Evolutionary conservation across 1,140 invertebrate species (phyloP).

Genomic region (Drosophila setifemur): DNA sequence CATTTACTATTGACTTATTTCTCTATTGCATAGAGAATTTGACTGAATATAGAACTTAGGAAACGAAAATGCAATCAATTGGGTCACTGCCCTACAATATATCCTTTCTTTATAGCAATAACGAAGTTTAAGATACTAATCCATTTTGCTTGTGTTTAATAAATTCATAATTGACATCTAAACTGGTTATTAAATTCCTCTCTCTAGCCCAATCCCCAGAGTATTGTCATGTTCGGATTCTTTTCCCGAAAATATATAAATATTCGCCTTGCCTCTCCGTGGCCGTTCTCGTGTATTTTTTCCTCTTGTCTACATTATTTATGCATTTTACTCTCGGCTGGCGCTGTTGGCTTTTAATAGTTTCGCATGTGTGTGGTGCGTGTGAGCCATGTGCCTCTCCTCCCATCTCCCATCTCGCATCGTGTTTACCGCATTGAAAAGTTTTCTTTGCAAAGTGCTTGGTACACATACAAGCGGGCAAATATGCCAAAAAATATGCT

Average conservation of each 20-base stretch:
- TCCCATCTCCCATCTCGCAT: slow-evolving; percentile 8
- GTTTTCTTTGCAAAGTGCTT: slow-evolving; percentile 80
- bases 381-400: not conserved
- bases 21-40: too few relatives aligned
- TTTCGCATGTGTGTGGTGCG: slow-evolving; percentile 55
- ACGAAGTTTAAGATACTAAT: not conserved
- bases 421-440: slow-evolving; percentile 78
- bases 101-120: too few relatives aligned
- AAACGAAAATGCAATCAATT: too few relatives aligned
- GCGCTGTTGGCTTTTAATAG: slow-evolving; percentile 72
- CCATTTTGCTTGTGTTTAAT: not conserved
- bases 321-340: slow-evolving; percentile 72
- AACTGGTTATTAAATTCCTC: not conserved
- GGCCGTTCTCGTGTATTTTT: slow-evolving; percentile 40
- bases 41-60: too few relatives aligned
- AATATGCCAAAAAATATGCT: slow-evolving; percentile 80
- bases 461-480: slow-evolving; percentile 71
- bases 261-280: slow-evolving; percentile 2
- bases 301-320: slow-evolving; percentile 62
- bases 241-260: not conserved
- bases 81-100: too few relatives aligned
- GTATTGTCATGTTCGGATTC: not conserved
- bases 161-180: slow-evolving; percentile 4
- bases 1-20: too few relatives aligned
- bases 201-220: not conserved